Conservation (phyloP, 2,888 invertebrate genomes). For the Macrophya alboannulata region DNA sequence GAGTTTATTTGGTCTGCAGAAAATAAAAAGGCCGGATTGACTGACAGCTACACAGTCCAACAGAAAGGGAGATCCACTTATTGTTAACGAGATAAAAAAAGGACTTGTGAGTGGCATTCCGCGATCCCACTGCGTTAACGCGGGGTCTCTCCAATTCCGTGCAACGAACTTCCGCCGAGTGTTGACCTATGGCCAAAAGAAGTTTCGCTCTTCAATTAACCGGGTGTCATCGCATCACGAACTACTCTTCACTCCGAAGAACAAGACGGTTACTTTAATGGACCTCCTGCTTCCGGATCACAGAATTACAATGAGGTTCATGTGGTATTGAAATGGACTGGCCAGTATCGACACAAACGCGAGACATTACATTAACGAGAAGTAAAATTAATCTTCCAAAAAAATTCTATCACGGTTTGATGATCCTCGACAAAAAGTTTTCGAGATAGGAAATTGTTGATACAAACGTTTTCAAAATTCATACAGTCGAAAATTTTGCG, state of each 20-base stretch:
- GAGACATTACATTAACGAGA: too few relatives aligned
- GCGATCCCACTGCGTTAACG: not conserved
- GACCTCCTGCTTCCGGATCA: not conserved
- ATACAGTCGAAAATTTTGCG: too few relatives aligned
- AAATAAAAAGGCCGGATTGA: not conserved
- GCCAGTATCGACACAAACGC: too few relatives aligned
- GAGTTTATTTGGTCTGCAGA: slow-evolving; percentile 7
- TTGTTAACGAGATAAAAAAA: slow-evolving; percentile 41
- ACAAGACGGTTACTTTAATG: not conserved
- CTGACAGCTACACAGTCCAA: not conserved
- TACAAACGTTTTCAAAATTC: too few relatives aligned
- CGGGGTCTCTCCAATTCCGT: not conserved
- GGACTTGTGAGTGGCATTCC: slow-evolving; percentile 18
- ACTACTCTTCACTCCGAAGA: not conserved
- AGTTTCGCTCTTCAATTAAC: slow-evolving; percentile 29
- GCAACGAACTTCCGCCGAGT: not conserved
- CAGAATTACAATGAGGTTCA: not conserved
- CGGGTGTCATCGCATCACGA: slow-evolving; percentile 8
- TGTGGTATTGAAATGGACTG: too few relatives aligned
- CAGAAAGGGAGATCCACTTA: slow-evolving; percentile 21
- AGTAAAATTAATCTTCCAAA: too few relatives aligned
- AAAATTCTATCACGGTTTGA: too few relatives aligned
- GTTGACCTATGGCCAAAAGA: not conserved
- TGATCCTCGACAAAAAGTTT: too few relatives aligned
- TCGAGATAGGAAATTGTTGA: too few relatives aligned